These are phyloP conservation scores for Trichonephila clavipes DNA, from an alignment of 1,140 invertebrate species.

Conservation along the genomic window DNA sequence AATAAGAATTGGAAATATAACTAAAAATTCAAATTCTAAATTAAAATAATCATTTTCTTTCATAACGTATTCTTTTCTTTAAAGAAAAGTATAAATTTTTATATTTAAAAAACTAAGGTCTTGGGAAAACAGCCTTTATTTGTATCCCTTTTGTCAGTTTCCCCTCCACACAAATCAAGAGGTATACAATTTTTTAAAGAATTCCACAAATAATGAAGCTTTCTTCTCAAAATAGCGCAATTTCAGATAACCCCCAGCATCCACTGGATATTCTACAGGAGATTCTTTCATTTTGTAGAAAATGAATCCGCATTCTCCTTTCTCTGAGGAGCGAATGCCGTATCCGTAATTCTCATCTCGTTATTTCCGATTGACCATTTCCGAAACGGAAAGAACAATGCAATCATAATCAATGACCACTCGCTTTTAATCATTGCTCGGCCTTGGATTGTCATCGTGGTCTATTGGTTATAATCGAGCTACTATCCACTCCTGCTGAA, in stretches of 20 bases:
- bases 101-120: too few relatives aligned
- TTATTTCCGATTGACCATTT: conserved; percentile 64
- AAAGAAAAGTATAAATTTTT: too few relatives aligned
- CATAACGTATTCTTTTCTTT: too few relatives aligned
- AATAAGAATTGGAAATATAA: too few relatives aligned
- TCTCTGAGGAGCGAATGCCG: background rate
- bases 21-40: too few relatives aligned
- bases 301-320: background rate
- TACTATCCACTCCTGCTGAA: conserved; percentile 31
- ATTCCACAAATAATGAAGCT: background rate
- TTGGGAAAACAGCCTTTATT: too few relatives aligned
- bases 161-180: too few relatives aligned
- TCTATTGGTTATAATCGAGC: conserved; percentile 55
- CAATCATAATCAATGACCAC: conserved; percentile 65
- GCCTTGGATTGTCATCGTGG: conserved; percentile 45
- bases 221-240: background rate
- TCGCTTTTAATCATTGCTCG: conserved; percentile 66
- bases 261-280: background rate
- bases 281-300: conserved; percentile 54
- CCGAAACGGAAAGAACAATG: conserved; percentile 65
- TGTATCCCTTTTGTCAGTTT: too few relatives aligned
- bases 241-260: background rate
- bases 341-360: conserved; percentile 46
- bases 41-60: too few relatives aligned
- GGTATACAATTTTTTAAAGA: background rate